Percentiles rank a stretch among this genome's conserved stretches.
phyloP scores from a whole-genome alignment of 2,113 vertebrate genomes.

The Cynopterus brachyotis region DNA sequence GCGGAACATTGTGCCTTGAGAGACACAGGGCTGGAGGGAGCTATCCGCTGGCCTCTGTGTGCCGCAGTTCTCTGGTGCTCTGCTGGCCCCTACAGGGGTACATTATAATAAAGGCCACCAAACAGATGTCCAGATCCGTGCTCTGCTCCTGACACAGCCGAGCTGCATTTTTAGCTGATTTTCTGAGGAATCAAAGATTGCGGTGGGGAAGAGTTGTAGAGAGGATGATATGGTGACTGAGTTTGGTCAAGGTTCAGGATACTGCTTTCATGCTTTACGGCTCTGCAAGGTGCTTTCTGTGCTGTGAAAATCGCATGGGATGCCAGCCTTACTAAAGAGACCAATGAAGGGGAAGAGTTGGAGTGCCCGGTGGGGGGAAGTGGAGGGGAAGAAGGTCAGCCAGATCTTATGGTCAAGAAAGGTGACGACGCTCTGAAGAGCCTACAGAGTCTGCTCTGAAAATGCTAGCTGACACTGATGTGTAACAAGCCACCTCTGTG shows the following conservation, averaged over 20 bases:
- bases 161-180: not conserved
- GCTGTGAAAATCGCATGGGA: not conserved
- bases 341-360: not conserved
- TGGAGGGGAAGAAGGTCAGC: not conserved
- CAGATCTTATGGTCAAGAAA: not conserved
- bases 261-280: not conserved
- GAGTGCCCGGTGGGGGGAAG: no score
- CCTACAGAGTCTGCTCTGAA: not conserved
- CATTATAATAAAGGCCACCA: conserved; percentile 31
- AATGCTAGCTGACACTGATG: not conserved
- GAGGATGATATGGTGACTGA: not conserved
- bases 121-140: not conserved
- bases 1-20: conserved; percentile 26
- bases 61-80: conserved; percentile 72
- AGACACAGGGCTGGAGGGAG: not conserved
- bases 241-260: not conserved
- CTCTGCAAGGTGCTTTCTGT: not conserved
- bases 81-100: conserved; percentile 84
- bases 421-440: not conserved
- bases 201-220: not conserved
- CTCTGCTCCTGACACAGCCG: not conserved
- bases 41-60: not conserved
- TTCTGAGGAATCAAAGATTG: not conserved
- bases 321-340: not conserved
- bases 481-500: not conserved